Evolutionary conservation across 2,797 vertebrate genomes (phyloP).

Genomic region (Poeciliopsis presidionis): DNA sequence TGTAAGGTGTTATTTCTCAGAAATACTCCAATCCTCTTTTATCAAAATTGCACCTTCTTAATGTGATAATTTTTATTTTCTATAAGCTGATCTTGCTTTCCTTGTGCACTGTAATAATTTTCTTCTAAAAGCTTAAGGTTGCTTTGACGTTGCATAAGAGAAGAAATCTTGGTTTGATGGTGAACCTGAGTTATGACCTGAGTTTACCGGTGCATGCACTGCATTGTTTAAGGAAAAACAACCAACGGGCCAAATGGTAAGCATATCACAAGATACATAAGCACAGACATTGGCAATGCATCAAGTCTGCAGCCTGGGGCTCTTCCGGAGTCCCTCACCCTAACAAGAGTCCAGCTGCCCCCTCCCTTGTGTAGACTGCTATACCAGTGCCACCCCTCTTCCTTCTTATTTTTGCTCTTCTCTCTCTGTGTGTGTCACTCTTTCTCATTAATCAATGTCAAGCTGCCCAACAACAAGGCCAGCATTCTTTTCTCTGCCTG

Average conservation of each 20-base stretch:
- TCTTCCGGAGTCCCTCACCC: slow-evolving; percentile 70
- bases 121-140: slow-evolving; percentile 53
- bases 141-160: slow-evolving; percentile 38
- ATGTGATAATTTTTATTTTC: neutral
- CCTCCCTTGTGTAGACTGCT: slow-evolving; percentile 56
- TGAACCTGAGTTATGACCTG: slow-evolving; percentile 57
- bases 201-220: slow-evolving; percentile 53
- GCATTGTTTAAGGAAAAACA: slow-evolving; percentile 66
- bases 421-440: slow-evolving; percentile 72
- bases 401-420: slow-evolving; percentile 68
- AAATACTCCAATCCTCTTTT: neutral
- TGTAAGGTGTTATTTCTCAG: neutral
- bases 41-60: neutral
- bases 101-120: neutral
- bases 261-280: slow-evolving; percentile 30
- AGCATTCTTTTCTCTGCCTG: slow-evolving; percentile 88
- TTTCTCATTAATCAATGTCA: slow-evolving; percentile 99
- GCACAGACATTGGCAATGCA: slow-evolving; percentile 35
- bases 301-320: slow-evolving; percentile 63
- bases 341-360: slow-evolving; percentile 43
- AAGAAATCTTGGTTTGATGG: slow-evolving; percentile 66
- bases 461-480: slow-evolving; percentile 93
- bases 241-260: slow-evolving; percentile 53
- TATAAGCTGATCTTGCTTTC: neutral
- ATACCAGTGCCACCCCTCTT: slow-evolving; percentile 70